Evolutionary conservation across 2,888 invertebrate genomes (phyloP).

Genomic region (Gryllus longicercus): DNA sequence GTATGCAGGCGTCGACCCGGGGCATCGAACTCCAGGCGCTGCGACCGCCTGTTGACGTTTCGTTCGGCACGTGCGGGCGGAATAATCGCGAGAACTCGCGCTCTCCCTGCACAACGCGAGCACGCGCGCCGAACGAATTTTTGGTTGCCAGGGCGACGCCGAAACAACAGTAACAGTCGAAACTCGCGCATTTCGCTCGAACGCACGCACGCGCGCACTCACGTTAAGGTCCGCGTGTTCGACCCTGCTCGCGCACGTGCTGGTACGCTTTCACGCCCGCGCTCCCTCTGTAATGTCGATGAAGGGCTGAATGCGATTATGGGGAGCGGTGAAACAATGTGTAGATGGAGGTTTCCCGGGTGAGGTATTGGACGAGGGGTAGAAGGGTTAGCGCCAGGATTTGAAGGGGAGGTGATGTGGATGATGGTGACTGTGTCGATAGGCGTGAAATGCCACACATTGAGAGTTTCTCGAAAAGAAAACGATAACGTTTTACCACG

Average conservation of each 20-base stretch:
- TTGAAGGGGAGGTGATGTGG: neutral
- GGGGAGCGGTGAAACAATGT: neutral
- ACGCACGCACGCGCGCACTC: neutral
- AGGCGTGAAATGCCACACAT: too few relatives aligned
- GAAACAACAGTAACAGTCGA: neutral
- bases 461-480: too few relatives aligned
- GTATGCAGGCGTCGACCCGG: neutral
- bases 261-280: neutral
- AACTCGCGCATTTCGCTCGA: neutral
- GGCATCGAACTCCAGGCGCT: neutral
- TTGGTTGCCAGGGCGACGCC: too few relatives aligned
- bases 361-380: neutral
- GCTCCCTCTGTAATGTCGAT: neutral
- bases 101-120: neutral
- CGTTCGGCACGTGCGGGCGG: neutral
- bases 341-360: too few relatives aligned
- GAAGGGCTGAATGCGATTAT: neutral
- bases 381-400: neutral
- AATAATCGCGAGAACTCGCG: neutral
- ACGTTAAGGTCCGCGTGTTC: neutral
- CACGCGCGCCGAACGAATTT: neutral
- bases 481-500: too few relatives aligned
- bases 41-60: conserved; percentile 1
- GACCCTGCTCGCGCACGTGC: too few relatives aligned
- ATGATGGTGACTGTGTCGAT: neutral